Base-by-base conservation (phyloP, 1,140 invertebrate genomes). In the Drosophila navojoa region DNA sequence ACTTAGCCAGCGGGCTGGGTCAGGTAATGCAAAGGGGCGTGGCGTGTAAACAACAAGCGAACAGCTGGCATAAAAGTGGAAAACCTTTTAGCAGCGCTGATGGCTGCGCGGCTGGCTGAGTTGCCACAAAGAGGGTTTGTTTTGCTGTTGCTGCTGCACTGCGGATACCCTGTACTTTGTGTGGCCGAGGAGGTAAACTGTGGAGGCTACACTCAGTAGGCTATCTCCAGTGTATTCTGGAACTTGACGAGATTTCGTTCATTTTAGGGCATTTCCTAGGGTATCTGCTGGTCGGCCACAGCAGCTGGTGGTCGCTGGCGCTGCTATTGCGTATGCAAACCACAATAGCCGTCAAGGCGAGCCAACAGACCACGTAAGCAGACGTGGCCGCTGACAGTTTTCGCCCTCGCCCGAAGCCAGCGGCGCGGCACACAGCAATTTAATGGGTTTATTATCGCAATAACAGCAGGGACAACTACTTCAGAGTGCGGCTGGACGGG, bases 381-480 rank as follows among this genome's bases (percentile, higher is more conserved):
- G 68, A 35, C 55, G 40, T 59, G 50, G 53, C 44, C 74, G 74
- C 58, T 85, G 84, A 89, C 79, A 82, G 82, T 68, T 59, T 59
- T 40, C 40, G 32, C 32, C 13, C 13, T 29, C n/a, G 50, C 25
- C n/a, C 1, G 25, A 11, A 0, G 29, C 19, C 44, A 29, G 49
- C 11, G 5, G 9, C 0, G 22, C 7, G 29, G 29, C 50, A 27
- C 25, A 66, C 57, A 84, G 84, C 84, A 84, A 90, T 89, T 89
- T 89, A 89, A 89, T 89, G 85, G 82, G 79, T 84, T 89, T 89
- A 89, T 89, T 89, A 89, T 84, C 77, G 67, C 55, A 73, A 69
- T 84, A 77, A 80, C 62, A 77, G 58, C 67, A 77, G 50, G 29
- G 10, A 45, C 40, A 47, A 59, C 67, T 44, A 53, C 50, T 38